Conservation (phyloP, 2,113 vertebrate genomes). For the Plecotus auritus region DNA sequence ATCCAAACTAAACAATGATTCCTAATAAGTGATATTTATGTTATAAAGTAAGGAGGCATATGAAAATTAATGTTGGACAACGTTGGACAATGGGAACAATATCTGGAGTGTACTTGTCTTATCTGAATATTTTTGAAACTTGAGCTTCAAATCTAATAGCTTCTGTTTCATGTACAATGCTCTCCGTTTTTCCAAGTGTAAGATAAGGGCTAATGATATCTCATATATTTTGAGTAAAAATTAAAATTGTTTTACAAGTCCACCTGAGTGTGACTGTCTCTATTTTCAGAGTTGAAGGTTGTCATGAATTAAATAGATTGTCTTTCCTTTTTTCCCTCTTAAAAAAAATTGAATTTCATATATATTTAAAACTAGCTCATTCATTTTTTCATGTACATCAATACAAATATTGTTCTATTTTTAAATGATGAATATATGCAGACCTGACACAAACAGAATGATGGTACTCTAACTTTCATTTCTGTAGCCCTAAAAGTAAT, state of each 20-base stretch:
- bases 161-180: not conserved
- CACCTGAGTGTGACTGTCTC: not conserved
- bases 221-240: slow-evolving; percentile 61
- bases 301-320: not conserved
- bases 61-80: not conserved
- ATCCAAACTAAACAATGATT: slow-evolving; percentile 34
- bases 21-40: slow-evolving; percentile 52
- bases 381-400: not conserved
- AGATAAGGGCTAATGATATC: slow-evolving; percentile 54
- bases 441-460: not conserved
- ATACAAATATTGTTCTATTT: not conserved
- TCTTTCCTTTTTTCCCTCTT: not conserved
- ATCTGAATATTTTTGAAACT: slow-evolving; percentile 41
- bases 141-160: not conserved
- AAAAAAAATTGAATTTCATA: not conserved
- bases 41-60: not conserved
- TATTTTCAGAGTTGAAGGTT: slow-evolving; percentile 28
- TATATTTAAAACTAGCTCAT: not conserved
- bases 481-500: not conserved
- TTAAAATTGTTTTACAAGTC: slow-evolving; percentile 64
- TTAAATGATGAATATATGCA: not conserved
- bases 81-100: not conserved
- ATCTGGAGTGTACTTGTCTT: not conserved
- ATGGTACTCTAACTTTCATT: not conserved
- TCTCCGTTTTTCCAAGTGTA: slow-evolving; percentile 45